Evolutionary conservation across 2,888 invertebrate genomes (phyloP).

Genomic region (Noctuana brunneofusca): DNA sequence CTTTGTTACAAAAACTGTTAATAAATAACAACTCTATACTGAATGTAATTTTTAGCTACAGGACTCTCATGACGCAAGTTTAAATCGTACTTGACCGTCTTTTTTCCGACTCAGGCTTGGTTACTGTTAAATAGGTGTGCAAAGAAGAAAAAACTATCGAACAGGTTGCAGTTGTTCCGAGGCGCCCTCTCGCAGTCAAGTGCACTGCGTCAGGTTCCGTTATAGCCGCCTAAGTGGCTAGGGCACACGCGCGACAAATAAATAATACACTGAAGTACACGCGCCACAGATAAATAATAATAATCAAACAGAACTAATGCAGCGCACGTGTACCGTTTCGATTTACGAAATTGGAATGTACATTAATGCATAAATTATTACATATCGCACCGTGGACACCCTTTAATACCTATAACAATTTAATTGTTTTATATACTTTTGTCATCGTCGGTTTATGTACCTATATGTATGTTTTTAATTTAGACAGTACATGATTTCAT

Average conservation of each 20-base stretch:
- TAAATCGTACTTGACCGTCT: not conserved
- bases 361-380: constrained; percentile 21
- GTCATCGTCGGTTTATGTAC: too few species aligned
- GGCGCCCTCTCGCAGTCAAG: constrained; percentile 28
- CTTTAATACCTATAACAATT: not conserved
- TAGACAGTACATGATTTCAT: too few species aligned
- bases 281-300: constrained; percentile 31
- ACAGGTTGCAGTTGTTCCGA: constrained; percentile 33
- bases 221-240: constrained; percentile 21
- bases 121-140: constrained; percentile 20
- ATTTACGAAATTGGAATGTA: constrained; percentile 25
- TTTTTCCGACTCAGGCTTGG: constrained; percentile 5
- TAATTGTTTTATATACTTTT: not conserved
- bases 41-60: not conserved
- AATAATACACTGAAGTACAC: constrained; percentile 12
- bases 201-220: constrained; percentile 33
- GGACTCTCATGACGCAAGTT: not conserved
- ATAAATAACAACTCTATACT: too few species aligned
- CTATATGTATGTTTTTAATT: too few species aligned
- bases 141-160: constrained; percentile 26
- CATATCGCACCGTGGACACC: constrained; percentile 12
- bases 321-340: constrained; percentile 31
- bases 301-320: constrained; percentile 29
- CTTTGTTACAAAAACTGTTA: too few species aligned
- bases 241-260: constrained; percentile 20